phyloP scores from a whole-genome alignment of 2,797 vertebrate genomes.

The Helicolenus hilgendorfi region DNA sequence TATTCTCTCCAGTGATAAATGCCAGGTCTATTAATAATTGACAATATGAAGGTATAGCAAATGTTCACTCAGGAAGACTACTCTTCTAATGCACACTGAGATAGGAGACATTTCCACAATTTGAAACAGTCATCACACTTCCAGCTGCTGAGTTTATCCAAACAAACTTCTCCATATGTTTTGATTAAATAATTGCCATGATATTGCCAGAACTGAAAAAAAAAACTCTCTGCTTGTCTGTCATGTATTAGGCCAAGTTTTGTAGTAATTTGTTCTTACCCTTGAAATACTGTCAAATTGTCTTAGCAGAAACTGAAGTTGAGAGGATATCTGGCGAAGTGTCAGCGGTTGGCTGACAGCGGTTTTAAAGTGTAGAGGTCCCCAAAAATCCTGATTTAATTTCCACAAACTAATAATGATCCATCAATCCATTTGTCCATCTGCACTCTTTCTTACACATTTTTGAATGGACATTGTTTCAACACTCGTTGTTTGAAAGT shows the following conservation, averaged over 20 bases:
- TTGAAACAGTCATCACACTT: neutral
- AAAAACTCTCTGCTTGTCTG: neutral
- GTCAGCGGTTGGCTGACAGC: neutral
- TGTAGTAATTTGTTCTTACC: neutral
- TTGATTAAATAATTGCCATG: slow-evolving; percentile 9
- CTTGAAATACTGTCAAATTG: neutral
- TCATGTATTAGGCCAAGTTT: neutral
- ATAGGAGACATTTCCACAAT: neutral
- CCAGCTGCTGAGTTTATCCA: neutral
- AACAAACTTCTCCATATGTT: neutral
- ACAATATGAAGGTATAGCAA: neutral
- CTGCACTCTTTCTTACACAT: neutral
- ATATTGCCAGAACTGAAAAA: neutral
- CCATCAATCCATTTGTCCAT: neutral
- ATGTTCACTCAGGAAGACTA: neutral
- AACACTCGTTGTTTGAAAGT: neutral
- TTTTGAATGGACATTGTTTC: neutral
- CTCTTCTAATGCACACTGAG: neutral
- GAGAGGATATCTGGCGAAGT: neutral
- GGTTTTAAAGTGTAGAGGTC: neutral
- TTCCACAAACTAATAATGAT: neutral
- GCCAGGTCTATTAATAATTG: slow-evolving; percentile 27
- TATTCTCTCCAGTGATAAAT: slow-evolving; percentile 17
- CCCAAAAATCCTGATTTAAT: neutral
- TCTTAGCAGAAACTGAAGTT: neutral